These are phyloP conservation scores for Schlechtendalia chinensis DNA, from an alignment of 1,140 invertebrate species.

Conservation along the genomic window DNA sequence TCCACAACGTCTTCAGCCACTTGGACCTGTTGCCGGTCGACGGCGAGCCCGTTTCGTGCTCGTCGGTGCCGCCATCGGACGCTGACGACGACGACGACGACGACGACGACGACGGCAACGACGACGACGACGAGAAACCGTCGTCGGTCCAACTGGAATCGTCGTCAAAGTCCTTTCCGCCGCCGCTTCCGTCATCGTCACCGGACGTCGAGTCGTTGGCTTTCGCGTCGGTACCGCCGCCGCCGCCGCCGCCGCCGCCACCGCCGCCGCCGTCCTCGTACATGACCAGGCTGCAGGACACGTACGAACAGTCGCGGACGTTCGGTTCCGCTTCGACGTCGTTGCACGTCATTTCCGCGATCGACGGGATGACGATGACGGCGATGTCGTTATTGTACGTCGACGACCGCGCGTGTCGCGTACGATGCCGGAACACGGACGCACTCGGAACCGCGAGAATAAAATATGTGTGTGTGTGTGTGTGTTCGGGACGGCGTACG, in stretches of 20 bases:
- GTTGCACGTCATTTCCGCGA: neutral
- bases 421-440: too few relatives aligned
- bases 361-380: too few relatives aligned
- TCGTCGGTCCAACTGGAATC: neutral
- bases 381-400: too few relatives aligned
- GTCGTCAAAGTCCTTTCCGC: neutral
- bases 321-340: neutral
- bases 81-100: neutral
- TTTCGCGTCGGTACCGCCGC: too few relatives aligned
- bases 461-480: too few relatives aligned
- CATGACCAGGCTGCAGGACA: neutral
- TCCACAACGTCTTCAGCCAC: constrained; percentile 34
- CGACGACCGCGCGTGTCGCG: too few relatives aligned
- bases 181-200: neutral
- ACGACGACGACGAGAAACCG: neutral
- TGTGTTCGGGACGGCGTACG: too few relatives aligned
- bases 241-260: neutral
- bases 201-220: neutral
- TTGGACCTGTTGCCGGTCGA: neutral
- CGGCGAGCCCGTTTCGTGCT: too few relatives aligned
- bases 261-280: neutral
- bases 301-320: neutral
- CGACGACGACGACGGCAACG: neutral
- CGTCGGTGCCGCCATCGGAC: neutral
- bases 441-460: too few relatives aligned